These are phyloP conservation scores for Drosophila meridiana DNA, from an alignment of 2,888 invertebrate genomes.

Conservation along the genomic window DNA sequence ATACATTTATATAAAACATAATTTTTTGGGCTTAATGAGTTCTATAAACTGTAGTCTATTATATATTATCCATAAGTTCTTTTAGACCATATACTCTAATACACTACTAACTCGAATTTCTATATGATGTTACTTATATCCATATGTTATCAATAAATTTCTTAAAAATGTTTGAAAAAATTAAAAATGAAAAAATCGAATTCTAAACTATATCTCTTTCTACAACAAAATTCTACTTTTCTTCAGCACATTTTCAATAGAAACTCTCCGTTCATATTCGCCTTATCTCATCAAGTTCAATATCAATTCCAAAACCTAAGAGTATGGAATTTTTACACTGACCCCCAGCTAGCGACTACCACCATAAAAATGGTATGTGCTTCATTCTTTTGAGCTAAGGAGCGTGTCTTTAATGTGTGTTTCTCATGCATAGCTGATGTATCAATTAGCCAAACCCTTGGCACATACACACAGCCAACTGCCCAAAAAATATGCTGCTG, in stretches of 20 bases:
- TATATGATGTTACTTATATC: background rate
- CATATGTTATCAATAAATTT: too few relatives aligned
- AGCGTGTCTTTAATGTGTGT: conserved; percentile 35
- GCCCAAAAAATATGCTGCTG: conserved; percentile 38
- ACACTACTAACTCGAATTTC: background rate
- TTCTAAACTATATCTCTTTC: background rate
- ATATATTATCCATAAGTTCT: background rate
- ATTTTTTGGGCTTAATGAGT: background rate
- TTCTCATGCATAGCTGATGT: conserved; percentile 45
- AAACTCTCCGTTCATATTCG: background rate
- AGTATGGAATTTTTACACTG: conserved; percentile 2
- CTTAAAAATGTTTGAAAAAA: too few relatives aligned
- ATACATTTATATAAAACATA: too few relatives aligned
- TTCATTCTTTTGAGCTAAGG: conserved; percentile 3
- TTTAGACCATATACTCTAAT: background rate
- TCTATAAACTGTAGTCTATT: background rate
- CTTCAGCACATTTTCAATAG: background rate
- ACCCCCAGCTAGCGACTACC: conserved; percentile 22
- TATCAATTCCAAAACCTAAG: background rate
- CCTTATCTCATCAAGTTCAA: background rate
- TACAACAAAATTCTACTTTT: background rate
- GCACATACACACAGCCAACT: conserved; percentile 21
- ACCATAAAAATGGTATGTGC: conserved; percentile 11
- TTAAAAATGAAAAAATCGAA: too few relatives aligned
- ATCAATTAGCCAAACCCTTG: conserved; percentile 69